Base-by-base conservation (phyloP, 1,140 invertebrate genomes). In the Ooceraea biroi region DNA sequence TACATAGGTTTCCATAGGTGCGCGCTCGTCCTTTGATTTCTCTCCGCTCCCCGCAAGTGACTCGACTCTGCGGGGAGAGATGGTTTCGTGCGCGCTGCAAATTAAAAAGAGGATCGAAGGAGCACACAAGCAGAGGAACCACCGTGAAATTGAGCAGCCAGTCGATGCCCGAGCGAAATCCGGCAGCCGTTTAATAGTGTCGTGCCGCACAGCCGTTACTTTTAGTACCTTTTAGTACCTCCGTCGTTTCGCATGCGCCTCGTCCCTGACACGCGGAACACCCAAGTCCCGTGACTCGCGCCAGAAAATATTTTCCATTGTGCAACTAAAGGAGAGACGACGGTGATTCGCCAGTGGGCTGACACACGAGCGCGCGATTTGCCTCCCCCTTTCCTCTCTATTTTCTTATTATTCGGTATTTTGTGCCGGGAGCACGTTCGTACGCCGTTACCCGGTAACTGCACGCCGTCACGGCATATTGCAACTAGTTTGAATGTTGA, bases 341-440 rank as follows among this genome's bases (percentile, higher is more conserved):
- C 90, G 86, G 66, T 83, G 88, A 86, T 88, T 89, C 78, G 69
- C 77, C 72, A 30, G 44, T 46, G 69, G 73, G 82, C 82, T 46
- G 72, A 65, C 46, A 74, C 68, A 74, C 58, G 73, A 61, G 46
- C 72, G 72, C 58, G 36, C 78, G 78, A 82, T 82, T 82, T 55
- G 44, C 41, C 61, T n/a, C 50, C 46, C 36, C 61, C 12, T 60
- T 41, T 22, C 12, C 46, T 19, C 5, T 4, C 36, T 77, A 82
- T 90, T 91, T 92, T 90, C 77, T 90, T 88, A 90, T 92, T 91
- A 91, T 90, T 88, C 85, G 46, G 80, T 93, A 92, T 93, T 93
- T 92, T 91, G 92, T 89, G 69, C 88, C 89, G 80, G 69, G 90
- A 88, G 90, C 92, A 93, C 92, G 92, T 93, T 91, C 91, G 76